These are phyloP conservation scores for Natrix natrix DNA, from an alignment of 2,797 vertebrate species.

Conservation along the genomic window DNA sequence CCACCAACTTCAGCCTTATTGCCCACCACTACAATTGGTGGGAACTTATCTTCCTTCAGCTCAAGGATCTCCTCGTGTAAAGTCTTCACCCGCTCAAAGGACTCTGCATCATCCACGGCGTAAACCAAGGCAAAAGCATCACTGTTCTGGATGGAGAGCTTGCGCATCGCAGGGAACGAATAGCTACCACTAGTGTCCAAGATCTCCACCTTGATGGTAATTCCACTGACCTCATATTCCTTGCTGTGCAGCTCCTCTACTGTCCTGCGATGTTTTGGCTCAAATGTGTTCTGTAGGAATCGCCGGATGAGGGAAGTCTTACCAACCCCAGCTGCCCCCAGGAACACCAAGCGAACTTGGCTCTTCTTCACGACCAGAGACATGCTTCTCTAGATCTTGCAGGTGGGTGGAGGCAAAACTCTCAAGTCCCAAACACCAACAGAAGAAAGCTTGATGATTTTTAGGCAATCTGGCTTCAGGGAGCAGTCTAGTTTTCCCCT, in stretches of 20 bases:
- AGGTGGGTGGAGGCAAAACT: not conserved
- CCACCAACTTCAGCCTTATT: constrained; percentile 82
- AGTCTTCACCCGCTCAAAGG: constrained; percentile 81
- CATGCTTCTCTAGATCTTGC: constrained; percentile 64
- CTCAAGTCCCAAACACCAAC: not conserved
- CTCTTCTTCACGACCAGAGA: constrained; percentile 80
- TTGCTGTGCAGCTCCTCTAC: constrained; percentile 89
- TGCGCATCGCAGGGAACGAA: constrained; percentile 92
- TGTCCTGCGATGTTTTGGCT: constrained; percentile 84
- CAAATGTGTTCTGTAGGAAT: constrained; percentile 87
- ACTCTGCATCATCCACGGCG: constrained; percentile 82
- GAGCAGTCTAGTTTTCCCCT: not conserved
- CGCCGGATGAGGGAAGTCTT: constrained; percentile 87
- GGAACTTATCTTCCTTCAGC: constrained; percentile 86
- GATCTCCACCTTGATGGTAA: constrained; percentile 84
- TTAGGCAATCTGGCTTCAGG: not conserved
- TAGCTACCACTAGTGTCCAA: constrained; percentile 93
- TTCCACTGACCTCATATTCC: constrained; percentile 84
- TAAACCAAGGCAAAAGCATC: constrained; percentile 89
- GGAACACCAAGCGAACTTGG: constrained; percentile 85
- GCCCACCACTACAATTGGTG: constrained; percentile 87
- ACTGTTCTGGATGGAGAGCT: constrained; percentile 87
- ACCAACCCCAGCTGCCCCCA: constrained; percentile 88
- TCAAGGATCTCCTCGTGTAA: constrained; percentile 89
- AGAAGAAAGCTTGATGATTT: not conserved